Evolutionary conservation across 2,888 invertebrate species (phyloP).

Genomic region (Ormyrus pomaceus): DNA sequence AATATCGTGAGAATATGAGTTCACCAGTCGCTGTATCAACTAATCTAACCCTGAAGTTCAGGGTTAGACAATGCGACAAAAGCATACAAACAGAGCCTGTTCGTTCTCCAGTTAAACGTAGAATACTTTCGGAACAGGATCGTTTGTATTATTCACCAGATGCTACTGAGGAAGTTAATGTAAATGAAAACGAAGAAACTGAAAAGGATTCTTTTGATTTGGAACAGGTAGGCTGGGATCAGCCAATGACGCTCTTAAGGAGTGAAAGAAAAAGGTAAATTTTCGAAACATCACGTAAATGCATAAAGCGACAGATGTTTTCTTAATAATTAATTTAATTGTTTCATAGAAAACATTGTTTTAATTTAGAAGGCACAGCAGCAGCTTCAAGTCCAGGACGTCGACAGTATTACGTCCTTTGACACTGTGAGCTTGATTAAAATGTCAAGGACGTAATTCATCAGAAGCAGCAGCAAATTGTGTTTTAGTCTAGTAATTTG

Average conservation of each 20-base stretch:
- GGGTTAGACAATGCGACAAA: conserved; percentile 78
- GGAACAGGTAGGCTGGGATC: conserved; percentile 67
- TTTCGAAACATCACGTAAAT: not conserved
- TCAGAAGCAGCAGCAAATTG: conserved; percentile 55
- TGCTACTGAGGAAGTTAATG: conserved; percentile 49
- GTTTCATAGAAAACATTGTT: not conserved
- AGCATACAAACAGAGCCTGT: conserved; percentile 74
- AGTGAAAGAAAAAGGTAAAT: conserved; percentile 72
- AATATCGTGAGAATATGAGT: conserved; percentile 74
- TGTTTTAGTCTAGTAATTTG: conserved; percentile 61
- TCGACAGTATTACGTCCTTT: conserved; percentile 72
- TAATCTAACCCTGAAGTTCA: conserved; percentile 80
- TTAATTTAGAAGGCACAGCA: conserved; percentile 72
- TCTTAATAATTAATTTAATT: too few species aligned
- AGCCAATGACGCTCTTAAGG: conserved; percentile 68
- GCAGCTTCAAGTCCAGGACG: conserved; percentile 72
- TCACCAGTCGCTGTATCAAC: conserved; percentile 79
- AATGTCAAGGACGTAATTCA: conserved; percentile 45
- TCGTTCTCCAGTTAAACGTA: conserved; percentile 71
- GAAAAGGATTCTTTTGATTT: conserved; percentile 69
- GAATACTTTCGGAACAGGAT: conserved; percentile 72
- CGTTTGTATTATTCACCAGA: conserved; percentile 65
- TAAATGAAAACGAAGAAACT: conserved; percentile 57
- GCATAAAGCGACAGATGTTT: too few species aligned
- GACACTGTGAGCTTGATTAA: conserved; percentile 67